A percentile compares a stretch with the other conserved stretches of the same genome.
Evolutionary conservation across 2,797 vertebrate species (phyloP).

Genomic region (Scyliorhinus canicula): DNA sequence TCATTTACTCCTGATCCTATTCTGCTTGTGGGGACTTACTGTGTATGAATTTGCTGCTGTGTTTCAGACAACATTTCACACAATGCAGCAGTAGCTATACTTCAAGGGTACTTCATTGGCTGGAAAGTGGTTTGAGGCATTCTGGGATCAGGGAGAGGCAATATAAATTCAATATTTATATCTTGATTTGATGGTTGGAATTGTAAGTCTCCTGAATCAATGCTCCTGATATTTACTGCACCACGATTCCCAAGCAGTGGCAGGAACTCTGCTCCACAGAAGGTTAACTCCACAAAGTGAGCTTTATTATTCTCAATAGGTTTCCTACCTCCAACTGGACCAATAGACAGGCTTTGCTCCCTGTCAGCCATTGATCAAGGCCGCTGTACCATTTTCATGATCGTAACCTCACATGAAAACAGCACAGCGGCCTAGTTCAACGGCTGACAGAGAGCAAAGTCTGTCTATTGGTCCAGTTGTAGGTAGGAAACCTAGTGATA

Average conservation of each 20-base stretch:
- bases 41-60: no score
- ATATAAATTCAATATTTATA: background rate
- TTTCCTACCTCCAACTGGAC: background rate
- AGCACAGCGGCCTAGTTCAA: background rate
- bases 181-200: background rate
- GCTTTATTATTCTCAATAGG: no score
- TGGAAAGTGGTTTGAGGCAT: background rate
- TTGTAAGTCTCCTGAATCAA: background rate
- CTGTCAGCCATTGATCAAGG: background rate
- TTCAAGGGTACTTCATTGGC: background rate
- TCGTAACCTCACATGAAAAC: no score
- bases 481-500: no score
- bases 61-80: no score
- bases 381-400: no score
- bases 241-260: no score
- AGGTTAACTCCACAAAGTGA: no score
- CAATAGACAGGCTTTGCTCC: background rate
- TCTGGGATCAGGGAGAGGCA: background rate
- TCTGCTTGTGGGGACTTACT: no score
- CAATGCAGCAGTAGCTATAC: no score
- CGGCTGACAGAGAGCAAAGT: background rate
- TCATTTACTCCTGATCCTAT: background rate
- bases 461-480: background rate
- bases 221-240: no score
- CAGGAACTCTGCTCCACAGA: no score